These are phyloP conservation scores for Oncorhynchus gorbuscha DNA, from an alignment of 2,113 vertebrate genomes.

Conservation along the genomic window DNA sequence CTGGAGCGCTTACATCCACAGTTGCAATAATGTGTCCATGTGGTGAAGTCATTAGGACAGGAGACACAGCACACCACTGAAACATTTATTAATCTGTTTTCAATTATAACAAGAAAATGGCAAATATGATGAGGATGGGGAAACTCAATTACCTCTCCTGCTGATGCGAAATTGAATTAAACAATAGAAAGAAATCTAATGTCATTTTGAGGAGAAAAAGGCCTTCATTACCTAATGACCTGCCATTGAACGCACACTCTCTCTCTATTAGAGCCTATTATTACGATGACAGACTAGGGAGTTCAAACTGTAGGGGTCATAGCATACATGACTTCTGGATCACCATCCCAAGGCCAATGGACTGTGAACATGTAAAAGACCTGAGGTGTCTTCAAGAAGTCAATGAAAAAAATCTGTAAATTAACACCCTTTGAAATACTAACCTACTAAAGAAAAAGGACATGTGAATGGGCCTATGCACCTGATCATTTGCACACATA, in stretches of 20 bases:
- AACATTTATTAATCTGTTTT: not conserved
- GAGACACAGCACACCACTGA: not conserved
- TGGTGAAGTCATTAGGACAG: too few relatives aligned
- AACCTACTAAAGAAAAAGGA: too few relatives aligned
- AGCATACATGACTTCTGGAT: not conserved
- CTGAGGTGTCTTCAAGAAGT: too few relatives aligned
- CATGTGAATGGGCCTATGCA: too few relatives aligned
- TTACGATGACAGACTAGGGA: slow-evolving; percentile 3
- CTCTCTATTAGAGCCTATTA: slow-evolving; percentile 11
- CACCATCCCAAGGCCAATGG: not conserved
- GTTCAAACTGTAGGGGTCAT: slow-evolving; percentile 3
- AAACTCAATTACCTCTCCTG: not conserved
- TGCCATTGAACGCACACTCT: not conserved
- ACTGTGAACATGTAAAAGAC: too few relatives aligned
- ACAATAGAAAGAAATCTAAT: not conserved
- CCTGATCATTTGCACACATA: too few relatives aligned
- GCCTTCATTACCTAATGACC: slow-evolving; percentile 17
- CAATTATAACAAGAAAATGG: slow-evolving; percentile 5
- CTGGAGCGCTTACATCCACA: too few relatives aligned
- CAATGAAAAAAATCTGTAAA: too few relatives aligned
- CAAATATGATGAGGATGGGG: not conserved
- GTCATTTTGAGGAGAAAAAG: slow-evolving; percentile 1
- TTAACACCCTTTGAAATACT: too few relatives aligned
- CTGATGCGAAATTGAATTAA: slow-evolving; percentile 1
- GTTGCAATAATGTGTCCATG: too few relatives aligned